A percentile compares a stretch with the other conserved stretches of the same genome.
These are phyloP conservation scores for Coreius guichenoti DNA, from an alignment of 2,797 vertebrate genomes.

Conservation along the genomic window DNA sequence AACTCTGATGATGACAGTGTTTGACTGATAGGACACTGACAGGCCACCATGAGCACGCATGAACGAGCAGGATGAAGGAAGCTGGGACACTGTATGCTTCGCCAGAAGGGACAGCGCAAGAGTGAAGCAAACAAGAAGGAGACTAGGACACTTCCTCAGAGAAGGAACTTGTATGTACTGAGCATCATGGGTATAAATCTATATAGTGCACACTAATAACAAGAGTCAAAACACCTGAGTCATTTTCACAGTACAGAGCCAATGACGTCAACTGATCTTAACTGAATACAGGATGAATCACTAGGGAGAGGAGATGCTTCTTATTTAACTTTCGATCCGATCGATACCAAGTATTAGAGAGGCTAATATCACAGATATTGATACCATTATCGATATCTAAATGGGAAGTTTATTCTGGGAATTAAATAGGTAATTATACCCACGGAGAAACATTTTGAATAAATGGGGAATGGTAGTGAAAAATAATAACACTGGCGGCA, in stretches of 20 bases:
- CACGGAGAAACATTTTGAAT: not conserved
- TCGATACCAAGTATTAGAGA: not conserved
- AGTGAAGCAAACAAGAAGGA: constrained; percentile 2
- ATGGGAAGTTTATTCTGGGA: not conserved
- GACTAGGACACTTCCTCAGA: constrained; percentile 23
- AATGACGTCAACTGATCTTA: not conserved
- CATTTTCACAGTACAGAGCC: not conserved
- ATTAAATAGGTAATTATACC: constrained; percentile 17
- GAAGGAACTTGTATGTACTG: not conserved
- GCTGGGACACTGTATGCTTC: not conserved
- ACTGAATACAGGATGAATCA: not conserved
- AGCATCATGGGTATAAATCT: not conserved
- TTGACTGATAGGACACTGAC: constrained; percentile 30
- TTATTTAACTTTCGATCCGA: not conserved
- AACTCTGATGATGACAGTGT: constrained; percentile 23
- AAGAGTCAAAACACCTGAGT: constrained; percentile 15
- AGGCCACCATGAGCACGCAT: not conserved
- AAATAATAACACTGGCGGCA: not conserved
- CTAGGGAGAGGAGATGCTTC: not conserved
- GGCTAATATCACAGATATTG: not conserved
- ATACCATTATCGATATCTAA: not conserved
- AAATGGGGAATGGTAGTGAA: not conserved
- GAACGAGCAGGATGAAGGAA: constrained; percentile 6
- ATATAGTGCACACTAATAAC: constrained; percentile 12
- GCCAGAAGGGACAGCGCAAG: constrained; percentile 2